A percentile compares a stretch with the other conserved stretches of the same genome.
These are phyloP conservation scores for Euplexia lucipara DNA, from an alignment of 2,888 invertebrate species.

Conservation along the genomic window DNA sequence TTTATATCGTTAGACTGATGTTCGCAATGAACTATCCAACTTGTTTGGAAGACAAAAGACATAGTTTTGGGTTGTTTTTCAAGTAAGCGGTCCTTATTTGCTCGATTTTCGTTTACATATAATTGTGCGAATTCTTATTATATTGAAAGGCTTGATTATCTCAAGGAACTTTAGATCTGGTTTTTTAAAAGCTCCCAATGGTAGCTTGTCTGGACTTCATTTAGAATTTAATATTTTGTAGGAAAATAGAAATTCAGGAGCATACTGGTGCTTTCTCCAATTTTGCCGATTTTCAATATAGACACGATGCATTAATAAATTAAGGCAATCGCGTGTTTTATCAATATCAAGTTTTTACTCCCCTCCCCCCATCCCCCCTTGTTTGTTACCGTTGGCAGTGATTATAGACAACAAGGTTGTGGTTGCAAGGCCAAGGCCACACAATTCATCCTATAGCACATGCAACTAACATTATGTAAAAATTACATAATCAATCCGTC, in stretches of 20 bases:
- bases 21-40: slow-evolving; percentile 13
- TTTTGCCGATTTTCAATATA: too few species aligned
- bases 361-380: not conserved
- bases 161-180: not conserved
- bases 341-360: not conserved
- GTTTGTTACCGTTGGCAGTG: slow-evolving; percentile 30
- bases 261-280: too few species aligned
- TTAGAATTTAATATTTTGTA: too few species aligned
- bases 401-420: slow-evolving; percentile 48
- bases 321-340: slow-evolving; percentile 24
- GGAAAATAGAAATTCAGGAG: too few species aligned
- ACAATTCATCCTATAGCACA: slow-evolving; percentile 39
- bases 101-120: slow-evolving; percentile 10
- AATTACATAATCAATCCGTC: slow-evolving; percentile 7
- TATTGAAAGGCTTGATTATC: not conserved
- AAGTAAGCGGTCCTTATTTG: slow-evolving; percentile 14
- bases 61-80: slow-evolving; percentile 3
- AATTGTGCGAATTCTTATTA: not conserved
- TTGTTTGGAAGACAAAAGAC: slow-evolving; percentile 1
- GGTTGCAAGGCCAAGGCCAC: slow-evolving; percentile 54
- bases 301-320: too few species aligned
- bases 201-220: too few species aligned
- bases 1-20: slow-evolving; percentile 23
- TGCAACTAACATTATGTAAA: slow-evolving; percentile 44
- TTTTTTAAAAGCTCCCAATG: not conserved